Percentiles rank a stretch among this genome's conserved stretches.
phyloP scores from a whole-genome alignment of 53 echinoderm and acorn worm genomes.

The Henricia sp. region DNA sequence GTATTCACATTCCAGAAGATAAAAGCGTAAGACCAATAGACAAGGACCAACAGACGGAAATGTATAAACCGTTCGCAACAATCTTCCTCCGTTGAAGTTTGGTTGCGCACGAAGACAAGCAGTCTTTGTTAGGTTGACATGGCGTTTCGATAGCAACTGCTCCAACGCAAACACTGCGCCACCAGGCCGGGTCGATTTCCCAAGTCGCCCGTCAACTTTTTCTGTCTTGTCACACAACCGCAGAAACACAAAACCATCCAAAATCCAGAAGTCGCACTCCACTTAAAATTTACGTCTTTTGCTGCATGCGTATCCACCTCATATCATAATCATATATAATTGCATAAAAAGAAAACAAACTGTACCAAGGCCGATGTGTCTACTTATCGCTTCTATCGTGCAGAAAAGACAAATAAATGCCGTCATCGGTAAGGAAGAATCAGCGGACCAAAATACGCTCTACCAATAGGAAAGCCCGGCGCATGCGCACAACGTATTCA shows the following conservation, averaged over 20 bases:
- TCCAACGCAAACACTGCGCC: conserved; percentile 2
- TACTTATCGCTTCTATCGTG: not conserved
- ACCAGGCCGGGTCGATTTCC: not conserved
- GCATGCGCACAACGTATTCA: conserved; percentile 58
- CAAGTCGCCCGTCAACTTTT: conserved; percentile 1
- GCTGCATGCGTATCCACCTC: not conserved
- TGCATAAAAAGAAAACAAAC: not conserved
- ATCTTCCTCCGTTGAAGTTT: too few species aligned
- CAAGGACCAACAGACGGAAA: not conserved
- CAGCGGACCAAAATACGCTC: conserved; percentile 9
- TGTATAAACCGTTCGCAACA: too few species aligned
- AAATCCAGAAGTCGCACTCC: too few species aligned
- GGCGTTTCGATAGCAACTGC: conserved; percentile 20
- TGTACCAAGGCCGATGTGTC: not conserved
- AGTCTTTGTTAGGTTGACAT: conserved; percentile 1
- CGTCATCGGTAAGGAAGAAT: conserved; percentile 13
- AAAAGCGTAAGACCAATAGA: not conserved
- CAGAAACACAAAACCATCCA: not conserved
- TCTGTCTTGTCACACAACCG: not conserved
- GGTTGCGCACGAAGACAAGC: too few species aligned
- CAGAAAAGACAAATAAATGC: conserved; percentile 17
- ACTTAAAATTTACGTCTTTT: too few species aligned
- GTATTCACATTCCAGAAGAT: not conserved
- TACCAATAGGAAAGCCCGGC: conserved; percentile 34
- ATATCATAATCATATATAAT: not conserved